A percentile compares a stretch with the other conserved stretches of the same genome.
phyloP scores from a whole-genome alignment of 2,113 vertebrate species.

The Melanocharis versteri region DNA sequence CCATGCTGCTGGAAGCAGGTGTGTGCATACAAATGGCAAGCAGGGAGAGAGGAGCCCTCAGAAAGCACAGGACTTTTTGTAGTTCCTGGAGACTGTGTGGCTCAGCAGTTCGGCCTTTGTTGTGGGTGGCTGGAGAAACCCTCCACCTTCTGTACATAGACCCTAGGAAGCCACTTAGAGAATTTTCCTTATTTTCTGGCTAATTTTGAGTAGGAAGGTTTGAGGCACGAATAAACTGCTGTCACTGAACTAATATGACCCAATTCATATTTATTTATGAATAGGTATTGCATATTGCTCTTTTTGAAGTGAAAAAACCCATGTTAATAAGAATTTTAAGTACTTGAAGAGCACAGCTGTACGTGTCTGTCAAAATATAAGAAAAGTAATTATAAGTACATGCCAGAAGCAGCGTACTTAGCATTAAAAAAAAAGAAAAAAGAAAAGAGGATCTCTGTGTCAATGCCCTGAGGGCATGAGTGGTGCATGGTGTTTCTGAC shows the following conservation, averaged over 20 bases:
- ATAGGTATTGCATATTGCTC: neutral
- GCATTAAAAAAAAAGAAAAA: neutral
- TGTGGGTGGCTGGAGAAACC: neutral
- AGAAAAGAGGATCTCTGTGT: neutral
- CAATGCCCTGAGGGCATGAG: neutral
- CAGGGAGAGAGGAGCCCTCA: neutral
- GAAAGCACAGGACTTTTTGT: neutral
- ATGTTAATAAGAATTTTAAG: neutral
- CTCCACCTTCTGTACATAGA: neutral
- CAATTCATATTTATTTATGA: slow-evolving; percentile 31
- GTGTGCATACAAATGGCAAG: neutral
- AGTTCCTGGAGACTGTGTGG: neutral
- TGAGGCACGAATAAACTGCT: neutral
- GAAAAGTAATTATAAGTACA: neutral
- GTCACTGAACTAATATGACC: neutral
- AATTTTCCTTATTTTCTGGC: neutral
- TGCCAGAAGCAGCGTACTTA: neutral
- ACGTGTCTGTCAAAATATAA: neutral
- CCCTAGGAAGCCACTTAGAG: neutral
- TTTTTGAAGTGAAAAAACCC: neutral
- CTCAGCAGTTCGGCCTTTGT: rapidly evolving
- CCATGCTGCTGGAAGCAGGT: slow-evolving; percentile 4
- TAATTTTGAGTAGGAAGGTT: neutral
- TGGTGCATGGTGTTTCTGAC: neutral
- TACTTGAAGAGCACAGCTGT: neutral